Conservation (phyloP, 1,140 invertebrate species). For the Pteromalus puparum region DNA sequence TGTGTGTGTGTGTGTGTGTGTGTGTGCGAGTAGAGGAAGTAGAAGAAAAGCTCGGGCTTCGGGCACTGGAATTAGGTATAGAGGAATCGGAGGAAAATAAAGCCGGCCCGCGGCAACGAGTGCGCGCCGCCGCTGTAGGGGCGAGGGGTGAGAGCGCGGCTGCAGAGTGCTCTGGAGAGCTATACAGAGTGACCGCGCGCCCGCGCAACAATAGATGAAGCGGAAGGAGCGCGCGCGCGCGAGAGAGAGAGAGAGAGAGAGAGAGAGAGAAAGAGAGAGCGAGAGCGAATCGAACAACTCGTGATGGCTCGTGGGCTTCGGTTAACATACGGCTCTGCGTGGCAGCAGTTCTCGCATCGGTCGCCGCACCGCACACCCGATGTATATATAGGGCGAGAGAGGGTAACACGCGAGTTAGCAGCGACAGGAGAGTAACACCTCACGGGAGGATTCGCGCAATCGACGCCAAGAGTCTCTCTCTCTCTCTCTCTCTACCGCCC, state of each 20-base stretch:
- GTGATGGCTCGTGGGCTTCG: not conserved
- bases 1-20: too few relatives aligned
- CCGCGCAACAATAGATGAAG: not conserved
- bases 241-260: too few relatives aligned
- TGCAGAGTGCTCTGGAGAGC: not conserved
- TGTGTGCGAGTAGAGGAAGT: not conserved
- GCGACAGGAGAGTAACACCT: constrained; percentile 6
- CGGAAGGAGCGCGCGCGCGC: not conserved
- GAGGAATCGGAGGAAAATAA: not conserved
- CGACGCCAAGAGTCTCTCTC: not conserved
- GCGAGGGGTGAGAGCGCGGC: not conserved
- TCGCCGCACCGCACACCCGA: too few relatives aligned
- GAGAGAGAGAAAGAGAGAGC: too few relatives aligned
- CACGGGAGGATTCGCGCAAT: constrained; percentile 15
- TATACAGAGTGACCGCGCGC: not conserved
- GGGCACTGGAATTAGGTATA: not conserved
- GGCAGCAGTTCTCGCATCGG: not conserved
- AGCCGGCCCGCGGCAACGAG: not conserved
- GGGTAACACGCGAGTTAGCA: not conserved
- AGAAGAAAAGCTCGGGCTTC: not conserved
- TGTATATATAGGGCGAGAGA: too few relatives aligned
- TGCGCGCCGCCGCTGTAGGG: not conserved
- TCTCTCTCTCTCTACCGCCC: not conserved
- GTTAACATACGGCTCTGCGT: not conserved
- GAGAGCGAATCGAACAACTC: not conserved